A percentile compares a stretch with the other conserved stretches of the same genome.
Conservation (phyloP, 2,113 vertebrate genomes). For the Stegastes partitus region DNA sequence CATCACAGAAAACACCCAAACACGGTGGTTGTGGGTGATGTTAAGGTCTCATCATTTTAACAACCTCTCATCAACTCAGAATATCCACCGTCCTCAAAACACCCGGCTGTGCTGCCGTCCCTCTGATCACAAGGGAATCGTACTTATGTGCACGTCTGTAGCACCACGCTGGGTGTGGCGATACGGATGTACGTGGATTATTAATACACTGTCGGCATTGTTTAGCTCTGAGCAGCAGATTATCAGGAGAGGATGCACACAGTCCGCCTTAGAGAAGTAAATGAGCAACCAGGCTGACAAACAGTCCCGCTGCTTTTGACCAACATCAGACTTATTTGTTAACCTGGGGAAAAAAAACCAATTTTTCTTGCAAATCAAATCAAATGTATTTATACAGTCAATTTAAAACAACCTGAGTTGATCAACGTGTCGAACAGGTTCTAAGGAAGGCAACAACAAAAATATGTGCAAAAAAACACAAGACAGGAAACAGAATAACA, state of each 20-base stretch:
- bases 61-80: constrained; percentile 10
- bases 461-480: no score
- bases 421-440: no score
- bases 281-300: no score
- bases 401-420: no score
- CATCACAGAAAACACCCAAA: constrained; percentile 17
- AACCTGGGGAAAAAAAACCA: no score
- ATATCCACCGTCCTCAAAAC: constrained; percentile 16
- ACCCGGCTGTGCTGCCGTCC: background rate
- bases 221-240: constrained; percentile 13
- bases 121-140: background rate
- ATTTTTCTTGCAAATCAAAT: no score
- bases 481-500: no score
- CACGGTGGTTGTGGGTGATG: constrained; percentile 19
- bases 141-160: background rate
- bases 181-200: background rate
- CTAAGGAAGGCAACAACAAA: no score
- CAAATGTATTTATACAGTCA: no score
- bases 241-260: background rate
- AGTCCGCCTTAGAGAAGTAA: no score
- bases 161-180: constrained; percentile 3
- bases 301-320: no score
- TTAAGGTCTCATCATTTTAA: background rate
- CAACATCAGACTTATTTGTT: no score
- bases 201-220: constrained; percentile 17